Percentiles rank a stretch among this genome's conserved stretches.
Evolutionary conservation across 2,797 vertebrate species (phyloP).

Genomic region (Tympanoctomys barrerae): DNA sequence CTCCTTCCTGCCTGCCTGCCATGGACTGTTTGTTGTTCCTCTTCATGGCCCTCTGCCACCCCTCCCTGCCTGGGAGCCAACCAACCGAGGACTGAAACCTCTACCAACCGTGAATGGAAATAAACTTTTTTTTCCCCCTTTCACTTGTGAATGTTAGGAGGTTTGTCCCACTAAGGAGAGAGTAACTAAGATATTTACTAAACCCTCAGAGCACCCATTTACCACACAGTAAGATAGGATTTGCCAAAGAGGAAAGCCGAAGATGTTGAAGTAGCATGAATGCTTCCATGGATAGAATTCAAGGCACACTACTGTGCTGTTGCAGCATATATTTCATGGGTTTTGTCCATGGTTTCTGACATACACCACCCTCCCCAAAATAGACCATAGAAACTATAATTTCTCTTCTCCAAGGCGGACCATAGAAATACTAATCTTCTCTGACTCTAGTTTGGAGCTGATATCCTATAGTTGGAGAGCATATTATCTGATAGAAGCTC

Average conservation of each 20-base stretch:
- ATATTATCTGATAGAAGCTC: background rate
- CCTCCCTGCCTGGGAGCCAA: background rate
- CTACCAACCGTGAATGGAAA: background rate
- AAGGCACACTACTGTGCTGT: background rate
- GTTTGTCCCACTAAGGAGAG: background rate
- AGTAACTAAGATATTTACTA: background rate
- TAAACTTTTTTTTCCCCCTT: background rate
- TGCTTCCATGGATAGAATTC: slow-evolving; percentile 29
- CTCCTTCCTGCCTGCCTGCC: background rate
- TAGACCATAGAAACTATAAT: background rate
- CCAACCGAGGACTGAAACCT: background rate
- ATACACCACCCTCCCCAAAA: background rate
- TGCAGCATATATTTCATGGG: background rate
- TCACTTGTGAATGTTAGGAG: background rate
- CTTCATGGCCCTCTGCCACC: background rate
- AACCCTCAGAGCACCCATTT: background rate
- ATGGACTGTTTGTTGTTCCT: background rate
- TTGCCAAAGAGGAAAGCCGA: slow-evolving; percentile 41
- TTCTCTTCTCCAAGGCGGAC: background rate
- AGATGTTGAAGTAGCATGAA: slow-evolving; percentile 4
- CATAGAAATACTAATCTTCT: background rate
- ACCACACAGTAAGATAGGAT: background rate
- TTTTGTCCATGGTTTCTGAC: background rate
- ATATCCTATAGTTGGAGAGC: background rate
- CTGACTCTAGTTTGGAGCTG: background rate